These are phyloP conservation scores for Xerus inauris DNA, from an alignment of 2,113 vertebrate genomes.

Conservation along the genomic window DNA sequence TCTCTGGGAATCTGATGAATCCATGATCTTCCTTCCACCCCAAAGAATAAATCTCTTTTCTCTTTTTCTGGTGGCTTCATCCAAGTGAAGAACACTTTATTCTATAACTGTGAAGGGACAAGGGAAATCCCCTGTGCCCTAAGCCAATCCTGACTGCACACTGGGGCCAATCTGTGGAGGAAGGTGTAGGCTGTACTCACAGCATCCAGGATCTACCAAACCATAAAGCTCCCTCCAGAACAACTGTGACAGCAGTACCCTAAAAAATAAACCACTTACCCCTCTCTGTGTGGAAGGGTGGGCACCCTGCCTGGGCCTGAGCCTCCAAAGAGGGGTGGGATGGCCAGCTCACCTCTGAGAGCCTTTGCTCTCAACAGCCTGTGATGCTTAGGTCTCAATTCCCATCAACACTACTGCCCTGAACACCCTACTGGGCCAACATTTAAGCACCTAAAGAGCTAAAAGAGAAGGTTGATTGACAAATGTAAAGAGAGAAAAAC, in stretches of 20 bases:
- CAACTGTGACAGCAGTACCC: rapidly evolving
- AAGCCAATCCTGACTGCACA: background rate
- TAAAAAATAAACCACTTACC: background rate
- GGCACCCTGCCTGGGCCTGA: background rate
- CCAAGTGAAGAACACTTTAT: background rate
- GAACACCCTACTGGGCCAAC: background rate
- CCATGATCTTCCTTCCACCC: background rate
- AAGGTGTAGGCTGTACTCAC: background rate
- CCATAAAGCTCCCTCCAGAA: background rate
- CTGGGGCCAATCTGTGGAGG: background rate
- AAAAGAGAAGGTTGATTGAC: background rate
- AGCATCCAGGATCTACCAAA: background rate
- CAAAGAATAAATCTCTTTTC: background rate
- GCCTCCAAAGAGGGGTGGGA: background rate
- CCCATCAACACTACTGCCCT: background rate
- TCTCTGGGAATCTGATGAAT: background rate
- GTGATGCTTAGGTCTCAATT: background rate
- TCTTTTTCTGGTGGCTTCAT: background rate
- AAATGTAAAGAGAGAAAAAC: background rate
- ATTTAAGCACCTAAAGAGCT: background rate
- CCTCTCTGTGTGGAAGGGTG: background rate
- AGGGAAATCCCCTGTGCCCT: background rate
- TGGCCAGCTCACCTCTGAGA: background rate
- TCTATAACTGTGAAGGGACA: background rate
- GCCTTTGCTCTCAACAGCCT: background rate